phyloP scores from a whole-genome alignment of 2,113 vertebrate species.

The Coryphaenoides rupestris region DNA sequence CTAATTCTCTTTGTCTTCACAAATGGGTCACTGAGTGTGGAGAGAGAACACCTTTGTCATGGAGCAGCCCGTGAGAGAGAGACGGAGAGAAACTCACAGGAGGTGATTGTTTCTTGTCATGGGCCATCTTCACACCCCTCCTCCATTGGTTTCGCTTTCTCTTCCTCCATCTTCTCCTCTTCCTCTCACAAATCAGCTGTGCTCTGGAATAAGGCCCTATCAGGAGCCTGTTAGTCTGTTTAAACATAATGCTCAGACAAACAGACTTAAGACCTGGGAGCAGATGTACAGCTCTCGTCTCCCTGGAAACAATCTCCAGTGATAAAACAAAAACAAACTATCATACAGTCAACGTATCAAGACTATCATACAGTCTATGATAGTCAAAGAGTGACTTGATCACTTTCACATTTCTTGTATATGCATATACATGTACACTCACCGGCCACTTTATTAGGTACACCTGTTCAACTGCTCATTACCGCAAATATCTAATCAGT shows the following conservation, averaged over 20 bases:
- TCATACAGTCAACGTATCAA: too few species aligned
- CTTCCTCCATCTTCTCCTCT: neutral
- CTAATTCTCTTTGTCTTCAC: slow-evolving; percentile 73
- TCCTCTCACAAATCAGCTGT: slow-evolving; percentile 67
- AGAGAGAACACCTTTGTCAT: slow-evolving; percentile 71
- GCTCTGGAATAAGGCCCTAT: slow-evolving; percentile 67
- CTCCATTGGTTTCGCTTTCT: neutral
- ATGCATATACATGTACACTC: too few species aligned
- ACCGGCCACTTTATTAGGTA: too few species aligned
- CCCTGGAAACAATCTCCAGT: neutral
- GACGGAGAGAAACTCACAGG: slow-evolving; percentile 59
- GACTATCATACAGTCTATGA: too few species aligned
- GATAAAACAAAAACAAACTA: too few species aligned
- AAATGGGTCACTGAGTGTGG: slow-evolving; percentile 72
- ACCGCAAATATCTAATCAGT: too few species aligned
- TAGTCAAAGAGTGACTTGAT: too few species aligned
- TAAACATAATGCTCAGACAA: slow-evolving; percentile 54
- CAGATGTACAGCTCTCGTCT: slow-evolving; percentile 1
- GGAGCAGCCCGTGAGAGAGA: slow-evolving; percentile 60
- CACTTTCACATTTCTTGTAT: too few species aligned
- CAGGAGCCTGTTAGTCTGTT: slow-evolving; percentile 51
- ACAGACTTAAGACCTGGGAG: slow-evolving; percentile 52
- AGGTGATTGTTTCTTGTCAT: slow-evolving; percentile 69
- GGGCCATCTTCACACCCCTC: slow-evolving; percentile 50
- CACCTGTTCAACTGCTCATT: too few species aligned